Conservation (phyloP, 2,888 invertebrate species). For the Eudemis profundana region DNA sequence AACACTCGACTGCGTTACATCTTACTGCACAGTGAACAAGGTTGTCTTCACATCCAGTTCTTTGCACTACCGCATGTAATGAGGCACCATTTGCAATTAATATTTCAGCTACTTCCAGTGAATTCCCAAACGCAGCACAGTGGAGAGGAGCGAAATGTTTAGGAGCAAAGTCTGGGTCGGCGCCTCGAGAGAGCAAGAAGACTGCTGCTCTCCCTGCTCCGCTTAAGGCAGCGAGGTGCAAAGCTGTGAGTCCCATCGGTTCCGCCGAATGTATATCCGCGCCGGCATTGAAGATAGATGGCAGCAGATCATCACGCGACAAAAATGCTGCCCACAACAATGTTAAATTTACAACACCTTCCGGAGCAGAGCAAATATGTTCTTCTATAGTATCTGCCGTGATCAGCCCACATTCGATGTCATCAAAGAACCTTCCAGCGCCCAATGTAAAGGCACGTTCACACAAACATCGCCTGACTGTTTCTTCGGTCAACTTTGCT, state of each 20-base stretch:
- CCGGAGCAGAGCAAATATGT: conserved; percentile 86
- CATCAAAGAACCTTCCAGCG: conserved; percentile 89
- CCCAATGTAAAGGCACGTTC: conserved; percentile 89
- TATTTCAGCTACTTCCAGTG: conserved; percentile 90
- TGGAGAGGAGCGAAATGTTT: conserved; percentile 93
- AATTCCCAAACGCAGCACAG: conserved; percentile 95
- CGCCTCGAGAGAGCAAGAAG: conserved; percentile 88
- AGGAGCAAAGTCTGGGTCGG: conserved; percentile 88
- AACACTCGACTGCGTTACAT: conserved; percentile 91
- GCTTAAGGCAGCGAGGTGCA: conserved; percentile 92
- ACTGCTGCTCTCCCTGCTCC: conserved; percentile 89
- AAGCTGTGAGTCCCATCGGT: conserved; percentile 89
- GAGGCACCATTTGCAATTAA: conserved; percentile 90
- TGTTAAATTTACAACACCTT: conserved; percentile 89
- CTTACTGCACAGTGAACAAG: conserved; percentile 94
- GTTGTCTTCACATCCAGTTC: conserved; percentile 89
- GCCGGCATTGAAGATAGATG: conserved; percentile 87
- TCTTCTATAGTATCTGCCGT: conserved; percentile 85
- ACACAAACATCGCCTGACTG: conserved; percentile 87
- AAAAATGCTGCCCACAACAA: conserved; percentile 91
- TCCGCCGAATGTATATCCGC: conserved; percentile 90
- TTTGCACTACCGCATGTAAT: conserved; percentile 88
- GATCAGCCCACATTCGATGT: conserved; percentile 89
- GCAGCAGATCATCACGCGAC: conserved; percentile 89
- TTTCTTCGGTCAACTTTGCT: conserved; percentile 89